Conservation (phyloP, 2,888 invertebrate species). For the Sarcophaga subvicina region DNA sequence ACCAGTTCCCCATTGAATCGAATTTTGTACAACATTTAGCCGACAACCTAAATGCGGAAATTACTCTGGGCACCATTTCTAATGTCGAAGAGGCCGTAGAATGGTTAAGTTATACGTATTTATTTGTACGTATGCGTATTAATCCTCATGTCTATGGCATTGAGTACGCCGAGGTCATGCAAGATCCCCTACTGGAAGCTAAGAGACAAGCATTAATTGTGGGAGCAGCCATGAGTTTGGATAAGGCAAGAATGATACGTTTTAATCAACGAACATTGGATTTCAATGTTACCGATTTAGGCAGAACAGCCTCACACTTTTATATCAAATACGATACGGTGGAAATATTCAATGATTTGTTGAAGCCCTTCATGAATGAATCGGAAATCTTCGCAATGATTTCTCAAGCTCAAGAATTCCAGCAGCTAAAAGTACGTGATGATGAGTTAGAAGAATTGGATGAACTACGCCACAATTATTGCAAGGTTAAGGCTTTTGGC, state of each 20-base stretch:
- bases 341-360: constrained; percentile 93
- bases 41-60: constrained; percentile 99
- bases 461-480: constrained; percentile 87
- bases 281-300: constrained; percentile 91
- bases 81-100: constrained; percentile 97
- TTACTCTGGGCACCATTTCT: constrained; percentile 97
- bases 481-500: constrained; percentile 90
- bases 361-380: constrained; percentile 92
- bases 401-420: constrained; percentile 96
- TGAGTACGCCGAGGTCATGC: constrained; percentile 85
- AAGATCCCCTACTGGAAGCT: constrained; percentile 90
- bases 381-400: constrained; percentile 94
- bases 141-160: constrained; percentile 92
- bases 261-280: constrained; percentile 93
- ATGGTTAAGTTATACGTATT: constrained; percentile 98
- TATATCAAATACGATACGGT: constrained; percentile 98
- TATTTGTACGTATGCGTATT: constrained; percentile 95
- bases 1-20: constrained; percentile 99
- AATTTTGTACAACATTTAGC: constrained; percentile 95
- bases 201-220: constrained; percentile 91
- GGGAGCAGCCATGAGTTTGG: constrained; percentile 91
- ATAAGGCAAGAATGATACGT: constrained; percentile 96
- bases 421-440: constrained; percentile 96
- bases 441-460: constrained; percentile 97
- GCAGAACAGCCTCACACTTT: constrained; percentile 98